Percentiles rank a stretch among this genome's conserved stretches.
Conservation (phyloP, 2,797 vertebrate species). For the Potorous gilbertii region DNA sequence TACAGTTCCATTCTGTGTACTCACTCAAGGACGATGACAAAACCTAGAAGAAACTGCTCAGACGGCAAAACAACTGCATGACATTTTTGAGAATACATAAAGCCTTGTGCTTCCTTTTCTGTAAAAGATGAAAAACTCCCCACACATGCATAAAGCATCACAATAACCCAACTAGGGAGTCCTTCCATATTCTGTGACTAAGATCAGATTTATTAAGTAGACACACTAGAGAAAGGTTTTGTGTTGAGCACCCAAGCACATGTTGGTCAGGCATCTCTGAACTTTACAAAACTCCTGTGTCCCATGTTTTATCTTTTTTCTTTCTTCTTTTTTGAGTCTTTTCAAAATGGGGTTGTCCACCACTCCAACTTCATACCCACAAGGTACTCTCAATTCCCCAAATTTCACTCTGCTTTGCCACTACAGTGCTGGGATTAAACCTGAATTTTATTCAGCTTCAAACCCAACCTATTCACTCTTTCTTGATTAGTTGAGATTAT, state of each 20-base stretch:
- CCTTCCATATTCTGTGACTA: neutral
- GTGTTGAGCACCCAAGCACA: neutral
- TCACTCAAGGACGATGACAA: constrained; percentile 40
- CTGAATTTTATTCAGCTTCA: constrained; percentile 69
- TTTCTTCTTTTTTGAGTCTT: constrained; percentile 61
- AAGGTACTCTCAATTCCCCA: constrained; percentile 52
- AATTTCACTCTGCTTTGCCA: constrained; percentile 63
- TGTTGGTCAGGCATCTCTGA: neutral
- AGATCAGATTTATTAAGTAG: neutral
- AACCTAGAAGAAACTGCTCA: constrained; percentile 54
- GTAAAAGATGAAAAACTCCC: neutral
- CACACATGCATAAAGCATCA: neutral
- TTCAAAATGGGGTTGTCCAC: constrained; percentile 55
- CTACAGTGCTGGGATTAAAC: constrained; percentile 70
- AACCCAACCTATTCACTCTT: constrained; percentile 68
- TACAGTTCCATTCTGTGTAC: constrained; percentile 38
- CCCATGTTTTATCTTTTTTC: neutral
- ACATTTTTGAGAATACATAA: constrained; percentile 53
- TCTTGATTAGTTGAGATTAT: constrained; percentile 68
- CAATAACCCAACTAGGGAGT: neutral
- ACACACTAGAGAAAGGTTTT: neutral
- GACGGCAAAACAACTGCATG: constrained; percentile 31
- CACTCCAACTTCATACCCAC: neutral
- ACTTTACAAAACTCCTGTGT: neutral
- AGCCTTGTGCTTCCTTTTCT: constrained; percentile 36